phyloP scores from a whole-genome alignment of 2,888 invertebrate genomes.

The Clitarchus hookeri region DNA sequence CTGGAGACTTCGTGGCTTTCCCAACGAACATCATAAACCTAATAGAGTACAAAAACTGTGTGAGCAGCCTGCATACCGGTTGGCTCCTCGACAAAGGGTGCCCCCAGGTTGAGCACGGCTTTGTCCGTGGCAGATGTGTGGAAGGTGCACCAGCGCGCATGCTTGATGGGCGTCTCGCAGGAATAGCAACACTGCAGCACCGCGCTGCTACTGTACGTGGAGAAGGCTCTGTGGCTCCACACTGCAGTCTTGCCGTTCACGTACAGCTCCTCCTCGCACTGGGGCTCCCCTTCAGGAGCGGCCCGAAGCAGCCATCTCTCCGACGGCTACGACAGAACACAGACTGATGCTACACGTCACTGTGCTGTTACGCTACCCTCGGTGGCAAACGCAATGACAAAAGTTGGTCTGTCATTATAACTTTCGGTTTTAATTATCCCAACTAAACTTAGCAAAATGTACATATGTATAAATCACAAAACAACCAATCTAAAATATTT shows the following conservation, averaged over 20 bases:
- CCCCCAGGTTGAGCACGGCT: constrained; percentile 15
- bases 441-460: no score
- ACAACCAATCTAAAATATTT: no score
- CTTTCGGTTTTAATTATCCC: no score
- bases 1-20: no score
- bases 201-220: neutral
- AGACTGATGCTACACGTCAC: no score
- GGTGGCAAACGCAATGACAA: no score
- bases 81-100: neutral
- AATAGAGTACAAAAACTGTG: no score
- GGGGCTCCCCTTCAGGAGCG: constrained; percentile 58
- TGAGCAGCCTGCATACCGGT: no score
- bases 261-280: constrained; percentile 79
- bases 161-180: constrained; percentile 78
- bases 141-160: constrained; percentile 75
- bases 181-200: constrained; percentile 70
- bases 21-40: no score
- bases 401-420: no score
- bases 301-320: constrained; percentile 63
- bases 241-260: constrained; percentile 82
- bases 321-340: constrained; percentile 45
- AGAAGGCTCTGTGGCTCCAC: constrained; percentile 61
- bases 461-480: no score
- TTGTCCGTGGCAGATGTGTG: constrained; percentile 46
- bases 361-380: no score